Conservation (phyloP, 2,888 invertebrate species). For the Hetaerina titia region DNA sequence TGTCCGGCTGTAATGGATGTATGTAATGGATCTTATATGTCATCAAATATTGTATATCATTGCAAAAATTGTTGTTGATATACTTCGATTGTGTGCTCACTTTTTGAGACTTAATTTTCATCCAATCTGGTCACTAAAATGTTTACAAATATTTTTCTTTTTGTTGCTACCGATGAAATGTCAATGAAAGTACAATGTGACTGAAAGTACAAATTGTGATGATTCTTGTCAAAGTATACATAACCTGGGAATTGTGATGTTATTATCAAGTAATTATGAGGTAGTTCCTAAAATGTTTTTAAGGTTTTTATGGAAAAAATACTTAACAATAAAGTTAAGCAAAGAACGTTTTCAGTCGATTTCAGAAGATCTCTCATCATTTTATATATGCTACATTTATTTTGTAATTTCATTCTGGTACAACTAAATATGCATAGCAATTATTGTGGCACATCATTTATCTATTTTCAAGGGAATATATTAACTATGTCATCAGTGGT, state of each 20-base stretch:
- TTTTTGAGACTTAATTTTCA: not conserved
- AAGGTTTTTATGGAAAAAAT: not conserved
- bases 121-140: not conserved
- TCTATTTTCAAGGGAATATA: too few relatives aligned
- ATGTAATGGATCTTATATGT: too few relatives aligned
- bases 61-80: not conserved
- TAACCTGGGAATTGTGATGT: not conserved
- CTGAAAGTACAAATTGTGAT: slow-evolving; percentile 9
- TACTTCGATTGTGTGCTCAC: not conserved
- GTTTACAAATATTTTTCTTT: not conserved
- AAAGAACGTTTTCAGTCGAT: not conserved
- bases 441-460: too few relatives aligned
- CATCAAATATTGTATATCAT: too few relatives aligned
- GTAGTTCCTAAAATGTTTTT: not conserved
- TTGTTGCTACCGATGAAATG: not conserved
- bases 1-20: too few relatives aligned
- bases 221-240: not conserved
- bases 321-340: not conserved
- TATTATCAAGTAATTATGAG: not conserved
- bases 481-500: too few relatives aligned
- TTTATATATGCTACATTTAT: too few relatives aligned
- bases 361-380: too few relatives aligned
- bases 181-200: not conserved
- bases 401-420: too few relatives aligned
- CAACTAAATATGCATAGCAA: too few relatives aligned